Evolutionary conservation across 2,797 vertebrate genomes (phyloP).

Genomic region (Salmo trutta): DNA sequence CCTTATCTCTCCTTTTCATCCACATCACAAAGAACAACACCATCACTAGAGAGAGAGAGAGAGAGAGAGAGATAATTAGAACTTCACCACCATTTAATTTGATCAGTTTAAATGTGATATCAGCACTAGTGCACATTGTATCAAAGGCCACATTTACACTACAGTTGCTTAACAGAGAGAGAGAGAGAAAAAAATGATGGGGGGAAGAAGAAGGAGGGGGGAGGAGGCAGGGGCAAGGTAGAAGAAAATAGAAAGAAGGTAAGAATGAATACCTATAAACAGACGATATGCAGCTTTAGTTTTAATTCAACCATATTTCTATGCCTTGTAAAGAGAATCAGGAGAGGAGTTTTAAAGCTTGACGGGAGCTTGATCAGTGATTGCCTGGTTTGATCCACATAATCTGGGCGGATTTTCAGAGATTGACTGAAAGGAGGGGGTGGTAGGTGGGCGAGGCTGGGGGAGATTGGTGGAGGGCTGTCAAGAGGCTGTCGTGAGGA

Average conservation of each 20-base stretch:
- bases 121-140: background rate
- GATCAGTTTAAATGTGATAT: background rate
- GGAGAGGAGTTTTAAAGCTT: constrained; percentile 11
- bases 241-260: background rate
- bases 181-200: background rate
- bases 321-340: background rate
- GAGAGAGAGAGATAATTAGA: background rate
- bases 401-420: constrained; percentile 22
- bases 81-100: background rate
- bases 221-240: constrained; percentile 1
- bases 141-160: background rate
- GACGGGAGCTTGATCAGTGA: constrained; percentile 18
- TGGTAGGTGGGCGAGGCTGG: background rate
- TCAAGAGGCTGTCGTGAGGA: background rate
- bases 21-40: constrained; percentile 90
- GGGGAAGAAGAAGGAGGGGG: background rate
- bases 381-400: constrained; percentile 19
- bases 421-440: background rate
- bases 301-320: constrained; percentile 9
- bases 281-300: background rate
- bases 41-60: constrained; percentile 66
- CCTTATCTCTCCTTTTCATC: constrained; percentile 90
- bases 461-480: background rate
- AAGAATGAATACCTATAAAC: background rate
- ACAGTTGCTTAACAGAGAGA: background rate